These are phyloP conservation scores for Mastomys natalensis DNA, from an alignment of 2,113 vertebrate species.

Conservation along the genomic window DNA sequence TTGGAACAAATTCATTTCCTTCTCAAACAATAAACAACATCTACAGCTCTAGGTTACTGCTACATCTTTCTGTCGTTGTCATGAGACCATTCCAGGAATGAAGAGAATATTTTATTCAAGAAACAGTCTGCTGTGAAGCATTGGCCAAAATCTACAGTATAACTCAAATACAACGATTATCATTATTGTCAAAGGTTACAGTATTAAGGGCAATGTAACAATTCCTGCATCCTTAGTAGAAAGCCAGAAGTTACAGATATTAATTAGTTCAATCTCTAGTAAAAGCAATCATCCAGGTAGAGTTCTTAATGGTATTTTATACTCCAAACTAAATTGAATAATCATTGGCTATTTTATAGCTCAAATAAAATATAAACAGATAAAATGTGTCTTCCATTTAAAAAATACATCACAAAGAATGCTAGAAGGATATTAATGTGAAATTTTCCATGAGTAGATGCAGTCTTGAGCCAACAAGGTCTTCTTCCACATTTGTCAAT, in stretches of 20 bases:
- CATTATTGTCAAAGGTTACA: background rate
- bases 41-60: background rate
- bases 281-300: background rate
- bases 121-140: background rate
- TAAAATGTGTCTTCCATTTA: conserved; percentile 23
- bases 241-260: background rate
- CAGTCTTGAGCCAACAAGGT: background rate
- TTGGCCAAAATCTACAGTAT: background rate
- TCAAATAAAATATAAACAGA: conserved; percentile 47
- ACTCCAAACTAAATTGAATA: conserved; percentile 17
- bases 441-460: background rate
- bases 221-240: background rate
- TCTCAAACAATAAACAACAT: background rate
- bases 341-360: conserved; percentile 43
- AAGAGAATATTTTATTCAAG: background rate
- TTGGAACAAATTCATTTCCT: background rate
- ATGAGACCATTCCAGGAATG: background rate
- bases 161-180: background rate
- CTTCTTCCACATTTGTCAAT: conserved; percentile 19
- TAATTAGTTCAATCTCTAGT: conserved; percentile 20
- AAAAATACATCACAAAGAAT: background rate
- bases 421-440: background rate
- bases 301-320: conserved; percentile 30
- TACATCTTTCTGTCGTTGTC: background rate
- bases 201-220: background rate